Evolutionary conservation across 2,888 invertebrate genomes (phyloP).

Genomic region (Sclerodermus sp.): DNA sequence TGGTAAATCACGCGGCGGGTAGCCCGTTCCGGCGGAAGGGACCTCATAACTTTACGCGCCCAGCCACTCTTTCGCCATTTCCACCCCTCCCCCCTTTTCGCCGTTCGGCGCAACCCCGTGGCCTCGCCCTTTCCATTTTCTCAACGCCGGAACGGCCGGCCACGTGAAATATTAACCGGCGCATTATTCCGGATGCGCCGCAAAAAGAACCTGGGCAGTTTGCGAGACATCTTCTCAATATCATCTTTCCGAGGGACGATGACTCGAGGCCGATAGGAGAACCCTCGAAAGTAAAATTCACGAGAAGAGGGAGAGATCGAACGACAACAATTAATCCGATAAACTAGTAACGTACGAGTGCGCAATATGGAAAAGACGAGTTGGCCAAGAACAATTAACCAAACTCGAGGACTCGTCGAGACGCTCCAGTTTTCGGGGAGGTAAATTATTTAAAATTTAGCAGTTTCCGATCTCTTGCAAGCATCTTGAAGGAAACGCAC

Average conservation of each 20-base stretch:
- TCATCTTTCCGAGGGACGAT: not conserved
- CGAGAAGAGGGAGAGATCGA: no score
- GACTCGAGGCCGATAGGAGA: no score
- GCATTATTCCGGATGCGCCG: conserved; percentile 40
- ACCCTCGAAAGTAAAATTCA: no score
- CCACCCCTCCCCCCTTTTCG: conserved; percentile 5
- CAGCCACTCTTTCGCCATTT: conserved; percentile 23
- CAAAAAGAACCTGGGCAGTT: conserved; percentile 11
- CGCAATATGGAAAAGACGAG: no score
- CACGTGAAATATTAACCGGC: conserved; percentile 52
- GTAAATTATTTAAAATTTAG: no score
- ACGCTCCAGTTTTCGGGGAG: no score
- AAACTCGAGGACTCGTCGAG: no score
- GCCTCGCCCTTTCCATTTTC: conserved; percentile 47
- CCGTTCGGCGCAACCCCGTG: conserved; percentile 25
- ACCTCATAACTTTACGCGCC: conserved; percentile 47
- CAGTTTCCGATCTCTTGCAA: no score
- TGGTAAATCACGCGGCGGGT: conserved; percentile 47
- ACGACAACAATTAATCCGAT: no score
- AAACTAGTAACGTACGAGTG: no score
- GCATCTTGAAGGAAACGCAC: no score
- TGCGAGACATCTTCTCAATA: not conserved
- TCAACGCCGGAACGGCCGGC: conserved; percentile 50
- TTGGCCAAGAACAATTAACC: no score
- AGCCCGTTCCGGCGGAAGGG: conserved; percentile 46